Evolutionary conservation across 35 echinoderm and acorn worm genomes (phyloP), one percentile per base, ranked within the genome.

Genomic region (Lytechinus variegatus): DNA sequence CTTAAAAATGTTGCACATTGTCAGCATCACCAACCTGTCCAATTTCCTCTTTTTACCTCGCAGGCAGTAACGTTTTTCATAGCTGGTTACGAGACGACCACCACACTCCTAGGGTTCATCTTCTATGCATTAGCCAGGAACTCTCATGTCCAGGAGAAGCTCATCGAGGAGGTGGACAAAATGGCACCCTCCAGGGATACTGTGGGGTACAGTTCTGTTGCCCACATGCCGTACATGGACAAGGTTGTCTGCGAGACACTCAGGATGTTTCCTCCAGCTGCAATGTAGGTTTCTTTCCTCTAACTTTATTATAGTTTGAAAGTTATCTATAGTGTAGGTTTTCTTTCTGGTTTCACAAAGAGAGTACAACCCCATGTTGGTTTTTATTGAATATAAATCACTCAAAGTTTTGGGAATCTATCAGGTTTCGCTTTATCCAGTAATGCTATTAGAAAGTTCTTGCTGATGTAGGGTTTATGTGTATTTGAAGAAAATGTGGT

Each of bases 31-130:
- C 2, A 1, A 44, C 1, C 1, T 44, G 33, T 44, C 33, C 33
- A 44, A 44, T 44, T 44, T 44, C 33, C 33, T 2, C 33, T 1
- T 44, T 44, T 44, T 86, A 16, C 72, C 51, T 96, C 91, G 52
- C 94, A 98, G 97, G 90, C 96, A 4, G 21, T 98, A 5, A 8
- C 86, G 10, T 98, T 98, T 79, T 95, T 97, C 55, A 53, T 98
- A 3, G 97, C 94, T 94, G 97, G 97, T 1, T 98, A 96, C 72
- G 97, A 98, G 33, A 98, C 97, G 10, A 97, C 97, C 24, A 97
- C 55, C 55, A 95, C 94, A 0, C 13, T 89, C 10, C 94, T 98
- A 1, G 52, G 96, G 44, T 95, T 94, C 56, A 94, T 71, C 16
- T 54, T 52, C 28, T 98, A 98, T 55, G 94, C 96, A 4, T 92